Evolutionary conservation across 2,113 vertebrate species (phyloP), one percentile per base, ranked within the genome.

Genomic region (Ammodytes dubius): DNA sequence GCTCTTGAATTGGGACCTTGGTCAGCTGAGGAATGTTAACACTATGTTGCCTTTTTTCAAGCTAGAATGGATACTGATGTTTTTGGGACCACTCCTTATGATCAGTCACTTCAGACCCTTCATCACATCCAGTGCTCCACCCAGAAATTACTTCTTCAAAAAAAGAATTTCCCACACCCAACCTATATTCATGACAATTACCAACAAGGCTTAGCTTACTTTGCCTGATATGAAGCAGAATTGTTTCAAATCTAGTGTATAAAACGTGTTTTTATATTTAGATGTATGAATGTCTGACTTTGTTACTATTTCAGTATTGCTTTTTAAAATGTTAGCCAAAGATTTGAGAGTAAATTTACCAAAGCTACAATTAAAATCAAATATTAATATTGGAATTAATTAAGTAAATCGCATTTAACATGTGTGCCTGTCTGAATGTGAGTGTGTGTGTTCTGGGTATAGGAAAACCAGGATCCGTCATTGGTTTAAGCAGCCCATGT

Each of bases 1-100:
- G 85, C 84, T 91, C 94, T 90, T 91, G 93, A 89, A 70, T 54
- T 43, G 72, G 77, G 84, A 82, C 81, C 81, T 67, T 92, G 94
- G 93, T 94, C 93, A 94, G 88, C 84, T 65, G 76, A 94, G 89
- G 94, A 95, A 95, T 95, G 94, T 92, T 95, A 90, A 94, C 89
- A 88, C 90, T 79, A 86, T 7, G 88, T 87, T 90, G 87, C 69
- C 86, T 83, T 70, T 79, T 70, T 82, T 86, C 84, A 70, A 82
- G 73, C 80, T 90, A 72, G 75, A 88, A 81, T 78, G 84, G 84
- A 82, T 86, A 83, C 82, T 77, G 76, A 80, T 81, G 57, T 84
- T 89, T 27, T 88, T 85, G 49, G 77, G 81, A 90, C 75, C 70
- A 74, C 85, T 91, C 87, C 74, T 88, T 87, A 68, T 87, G 90